Evolutionary conservation across 2,888 invertebrate species (phyloP).

Genomic region (Chydorus sphaericus): DNA sequence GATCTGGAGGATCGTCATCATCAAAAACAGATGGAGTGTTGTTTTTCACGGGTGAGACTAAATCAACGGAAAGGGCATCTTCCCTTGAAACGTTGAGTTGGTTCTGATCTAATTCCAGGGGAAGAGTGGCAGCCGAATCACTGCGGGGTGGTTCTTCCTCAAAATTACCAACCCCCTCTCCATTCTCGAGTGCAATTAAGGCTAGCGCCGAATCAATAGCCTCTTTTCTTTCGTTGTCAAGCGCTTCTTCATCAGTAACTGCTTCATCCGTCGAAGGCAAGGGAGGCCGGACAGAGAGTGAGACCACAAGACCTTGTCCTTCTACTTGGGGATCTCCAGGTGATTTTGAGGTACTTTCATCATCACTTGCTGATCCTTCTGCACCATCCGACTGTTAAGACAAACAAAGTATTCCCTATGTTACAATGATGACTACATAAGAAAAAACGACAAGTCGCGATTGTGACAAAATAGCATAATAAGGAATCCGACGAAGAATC

Average conservation of each 20-base stretch:
- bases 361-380: background rate
- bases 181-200: background rate
- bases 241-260: background rate
- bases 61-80: background rate
- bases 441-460: too few relatives aligned
- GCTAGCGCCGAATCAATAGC: background rate
- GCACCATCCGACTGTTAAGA: background rate
- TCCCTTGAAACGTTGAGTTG: background rate
- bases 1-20: too few relatives aligned
- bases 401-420: too few relatives aligned
- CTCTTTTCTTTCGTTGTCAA: background rate
- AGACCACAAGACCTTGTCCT: background rate
- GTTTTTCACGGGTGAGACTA: background rate
- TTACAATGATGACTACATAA: too few relatives aligned
- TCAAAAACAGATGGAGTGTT: background rate
- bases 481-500: too few relatives aligned
- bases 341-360: background rate
- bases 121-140: background rate
- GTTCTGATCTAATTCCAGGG: background rate
- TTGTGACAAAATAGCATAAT: too few relatives aligned
- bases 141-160: too few relatives aligned
- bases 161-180: background rate
- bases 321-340: background rate
- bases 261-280: background rate
- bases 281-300: background rate